phyloP scores from a whole-genome alignment of 2,797 vertebrate genomes.

The Periparus ater region DNA sequence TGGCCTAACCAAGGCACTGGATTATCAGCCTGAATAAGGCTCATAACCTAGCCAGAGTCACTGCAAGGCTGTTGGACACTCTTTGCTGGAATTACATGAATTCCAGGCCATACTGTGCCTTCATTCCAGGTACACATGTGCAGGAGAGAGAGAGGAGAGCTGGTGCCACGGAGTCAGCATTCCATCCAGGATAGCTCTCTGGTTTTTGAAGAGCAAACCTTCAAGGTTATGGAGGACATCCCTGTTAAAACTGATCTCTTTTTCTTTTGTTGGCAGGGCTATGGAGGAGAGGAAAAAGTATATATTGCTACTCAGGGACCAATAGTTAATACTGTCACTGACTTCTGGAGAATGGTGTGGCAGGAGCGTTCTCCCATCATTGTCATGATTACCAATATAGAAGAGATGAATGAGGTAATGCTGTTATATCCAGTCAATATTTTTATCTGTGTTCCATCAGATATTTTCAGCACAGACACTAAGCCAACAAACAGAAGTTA shows the following conservation, averaged over 20 bases:
- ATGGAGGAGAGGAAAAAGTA: constrained; percentile 88
- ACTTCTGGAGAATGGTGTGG: constrained; percentile 99
- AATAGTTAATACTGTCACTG: constrained; percentile 95
- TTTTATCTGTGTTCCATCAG: neutral
- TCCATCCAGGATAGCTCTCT: neutral
- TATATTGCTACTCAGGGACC: constrained; percentile 99
- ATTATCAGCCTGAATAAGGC: neutral
- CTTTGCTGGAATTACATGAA: neutral
- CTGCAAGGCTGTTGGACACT: neutral
- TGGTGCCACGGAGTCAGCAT: neutral
- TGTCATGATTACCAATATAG: constrained; percentile 99
- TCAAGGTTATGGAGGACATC: neutral
- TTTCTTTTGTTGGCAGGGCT: constrained; percentile 83
- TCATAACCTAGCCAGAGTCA: neutral
- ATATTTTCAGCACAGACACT: neutral
- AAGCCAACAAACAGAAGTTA: neutral
- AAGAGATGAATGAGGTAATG: constrained; percentile 97
- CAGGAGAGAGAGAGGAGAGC: neutral
- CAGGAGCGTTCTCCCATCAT: constrained; percentile 92
- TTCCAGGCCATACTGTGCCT: neutral
- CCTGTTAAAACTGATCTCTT: constrained; percentile 15
- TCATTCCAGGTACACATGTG: neutral
- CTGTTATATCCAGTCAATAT: neutral
- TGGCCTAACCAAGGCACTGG: neutral
- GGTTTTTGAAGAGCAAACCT: neutral